phyloP scores from a whole-genome alignment of 2,113 vertebrate genomes.

The Neolamprologus sp. region DNA sequence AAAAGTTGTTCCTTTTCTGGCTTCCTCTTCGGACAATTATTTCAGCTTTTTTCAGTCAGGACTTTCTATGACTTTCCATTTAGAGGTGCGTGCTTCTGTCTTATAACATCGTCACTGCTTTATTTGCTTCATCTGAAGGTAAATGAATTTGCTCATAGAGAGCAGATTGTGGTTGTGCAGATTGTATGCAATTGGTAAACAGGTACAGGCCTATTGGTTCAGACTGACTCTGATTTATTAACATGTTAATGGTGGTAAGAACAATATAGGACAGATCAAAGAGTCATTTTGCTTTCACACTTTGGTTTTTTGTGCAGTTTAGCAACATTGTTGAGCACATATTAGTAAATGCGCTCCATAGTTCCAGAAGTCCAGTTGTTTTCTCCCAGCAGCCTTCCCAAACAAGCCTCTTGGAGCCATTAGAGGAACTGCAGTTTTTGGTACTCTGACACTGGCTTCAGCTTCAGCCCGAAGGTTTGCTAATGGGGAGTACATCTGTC shows the following conservation, averaged over 20 bases:
- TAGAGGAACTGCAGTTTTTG: not conserved
- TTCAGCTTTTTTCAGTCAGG: not conserved
- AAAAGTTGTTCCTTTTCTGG: not conserved
- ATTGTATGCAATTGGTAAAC: not conserved
- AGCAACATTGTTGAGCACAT: not conserved
- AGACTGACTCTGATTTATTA: not conserved
- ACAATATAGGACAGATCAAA: not conserved
- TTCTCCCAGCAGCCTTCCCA: fast-evolving
- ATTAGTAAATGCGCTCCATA: not conserved
- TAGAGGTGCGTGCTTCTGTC: not conserved
- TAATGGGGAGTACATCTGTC: not conserved
- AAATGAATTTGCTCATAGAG: not conserved
- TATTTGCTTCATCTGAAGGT: not conserved
- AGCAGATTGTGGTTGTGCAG: not conserved
- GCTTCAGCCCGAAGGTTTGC: not conserved
- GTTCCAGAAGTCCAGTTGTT: not conserved
- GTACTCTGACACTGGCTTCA: not conserved
- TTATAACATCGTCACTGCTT: not conserved
- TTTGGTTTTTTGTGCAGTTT: not conserved
- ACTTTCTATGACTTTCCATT: not conserved
- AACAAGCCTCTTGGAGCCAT: not conserved
- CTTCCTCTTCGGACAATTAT: not conserved
- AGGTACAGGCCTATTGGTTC: not conserved
- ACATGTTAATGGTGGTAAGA: not conserved
- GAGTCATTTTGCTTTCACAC: not conserved